These are phyloP conservation scores for Entomobrya proxima DNA, from an alignment of 2,888 invertebrate species.

Conservation along the genomic window DNA sequence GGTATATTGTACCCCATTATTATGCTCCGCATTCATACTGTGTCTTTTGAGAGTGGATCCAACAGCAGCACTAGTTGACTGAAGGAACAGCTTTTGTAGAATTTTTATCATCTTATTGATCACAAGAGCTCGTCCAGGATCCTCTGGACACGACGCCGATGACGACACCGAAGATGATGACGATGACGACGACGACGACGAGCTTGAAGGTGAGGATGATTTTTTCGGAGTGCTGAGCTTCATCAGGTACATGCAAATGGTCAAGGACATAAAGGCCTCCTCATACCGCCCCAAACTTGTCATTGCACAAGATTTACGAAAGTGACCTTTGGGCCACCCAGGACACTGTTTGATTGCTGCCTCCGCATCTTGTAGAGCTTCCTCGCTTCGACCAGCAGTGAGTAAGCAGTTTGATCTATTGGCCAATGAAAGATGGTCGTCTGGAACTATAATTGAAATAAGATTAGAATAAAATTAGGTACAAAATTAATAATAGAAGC, in stretches of 20 bases:
- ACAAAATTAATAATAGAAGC: slow-evolving; percentile 11
- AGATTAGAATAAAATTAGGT: too few relatives aligned
- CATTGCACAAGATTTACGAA: slow-evolving; percentile 80
- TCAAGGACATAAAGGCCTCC: slow-evolving; percentile 81
- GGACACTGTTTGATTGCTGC: slow-evolving; percentile 82
- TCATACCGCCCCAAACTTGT: slow-evolving; percentile 80
- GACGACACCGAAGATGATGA: too few relatives aligned
- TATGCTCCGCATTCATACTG: slow-evolving; percentile 33
- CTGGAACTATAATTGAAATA: slow-evolving; percentile 83
- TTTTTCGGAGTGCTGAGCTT: slow-evolving; percentile 42
- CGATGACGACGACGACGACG: too few relatives aligned
- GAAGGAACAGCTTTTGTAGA: slow-evolving; percentile 68
- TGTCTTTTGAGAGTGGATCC: slow-evolving; percentile 63
- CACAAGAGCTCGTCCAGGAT: slow-evolving; percentile 78
- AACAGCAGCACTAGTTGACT: slow-evolving; percentile 56
- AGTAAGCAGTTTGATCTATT: slow-evolving; percentile 83
- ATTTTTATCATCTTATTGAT: slow-evolving; percentile 75
- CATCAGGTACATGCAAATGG: slow-evolving; percentile 80
- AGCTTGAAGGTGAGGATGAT: too few relatives aligned
- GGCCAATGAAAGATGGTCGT: slow-evolving; percentile 82
- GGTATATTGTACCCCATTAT: slow-evolving; percentile 32
- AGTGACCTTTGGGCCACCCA: slow-evolving; percentile 84
- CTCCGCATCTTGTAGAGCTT: slow-evolving; percentile 83
- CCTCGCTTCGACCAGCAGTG: slow-evolving; percentile 81
- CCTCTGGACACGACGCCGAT: not conserved